A percentile compares a stretch with the other conserved stretches of the same genome.
phyloP scores from a whole-genome alignment of 1,140 invertebrate species.

The Pachyrhynchus sulphureomaculatus region DNA sequence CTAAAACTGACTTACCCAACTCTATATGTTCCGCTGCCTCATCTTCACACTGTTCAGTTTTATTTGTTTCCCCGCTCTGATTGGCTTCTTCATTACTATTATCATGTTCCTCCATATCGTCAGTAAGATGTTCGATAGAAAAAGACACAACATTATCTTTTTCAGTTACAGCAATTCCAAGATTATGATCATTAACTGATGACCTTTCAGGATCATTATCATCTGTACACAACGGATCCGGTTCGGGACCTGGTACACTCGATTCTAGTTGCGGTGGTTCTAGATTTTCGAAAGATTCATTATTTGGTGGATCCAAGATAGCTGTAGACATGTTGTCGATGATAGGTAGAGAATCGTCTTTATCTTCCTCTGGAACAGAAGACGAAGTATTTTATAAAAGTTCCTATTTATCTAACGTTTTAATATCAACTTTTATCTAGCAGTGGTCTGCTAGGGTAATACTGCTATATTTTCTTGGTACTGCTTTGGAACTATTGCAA shows the following conservation, averaged over 20 bases:
- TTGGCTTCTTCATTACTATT: slow-evolving; percentile 1
- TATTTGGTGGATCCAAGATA: background rate
- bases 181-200: slow-evolving; percentile 10
- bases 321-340: slow-evolving; percentile 9
- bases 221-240: background rate
- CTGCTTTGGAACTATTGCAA: too few relatives aligned
- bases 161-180: slow-evolving; percentile 26
- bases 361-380: background rate
- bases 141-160: slow-evolving; percentile 23
- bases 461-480: too few relatives aligned
- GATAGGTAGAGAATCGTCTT: slow-evolving; percentile 4
- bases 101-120: slow-evolving; percentile 11
- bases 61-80: background rate
- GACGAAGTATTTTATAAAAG: background rate
- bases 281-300: slow-evolving; percentile 5
- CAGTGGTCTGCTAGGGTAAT: too few relatives aligned
- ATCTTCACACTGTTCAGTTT: background rate
- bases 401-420: too few relatives aligned
- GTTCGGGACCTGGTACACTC: background rate
- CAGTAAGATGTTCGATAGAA: slow-evolving; percentile 17
- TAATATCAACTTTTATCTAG: too few relatives aligned
- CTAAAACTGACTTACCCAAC: background rate
- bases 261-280: slow-evolving; percentile 24
- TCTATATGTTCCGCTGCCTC: background rate
- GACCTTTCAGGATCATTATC: background rate